Conservation (phyloP, 2,113 vertebrate genomes). For the Prietella phreatophila region DNA sequence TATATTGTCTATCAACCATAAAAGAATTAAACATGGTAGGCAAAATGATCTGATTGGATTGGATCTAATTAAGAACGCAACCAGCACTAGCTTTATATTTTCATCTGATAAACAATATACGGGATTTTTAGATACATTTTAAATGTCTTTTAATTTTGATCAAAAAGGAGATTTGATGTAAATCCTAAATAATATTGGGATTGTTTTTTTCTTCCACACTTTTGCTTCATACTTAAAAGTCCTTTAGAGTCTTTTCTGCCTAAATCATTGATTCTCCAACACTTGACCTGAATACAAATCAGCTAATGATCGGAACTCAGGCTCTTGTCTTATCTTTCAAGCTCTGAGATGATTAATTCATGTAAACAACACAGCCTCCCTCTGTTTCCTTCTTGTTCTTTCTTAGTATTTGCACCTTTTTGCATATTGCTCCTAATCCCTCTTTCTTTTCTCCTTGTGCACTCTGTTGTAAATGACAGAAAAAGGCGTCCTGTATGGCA, state of each 20-base stretch:
- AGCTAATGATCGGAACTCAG: conserved; percentile 49
- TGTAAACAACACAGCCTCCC: conserved; percentile 52
- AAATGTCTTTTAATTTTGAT: neutral
- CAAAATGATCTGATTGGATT: neutral
- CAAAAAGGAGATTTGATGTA: neutral
- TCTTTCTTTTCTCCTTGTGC: conserved; percentile 33
- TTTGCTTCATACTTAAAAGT: neutral
- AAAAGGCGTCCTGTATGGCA: neutral
- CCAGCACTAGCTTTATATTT: neutral
- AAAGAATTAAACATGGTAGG: neutral
- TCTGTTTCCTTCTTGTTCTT: conserved; percentile 5
- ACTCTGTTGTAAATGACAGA: neutral
- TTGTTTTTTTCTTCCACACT: neutral
- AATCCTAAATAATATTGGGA: neutral
- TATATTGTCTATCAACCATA: neutral
- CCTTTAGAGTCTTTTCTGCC: conserved; percentile 11
- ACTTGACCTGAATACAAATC: conserved; percentile 59
- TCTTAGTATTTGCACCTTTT: conserved; percentile 16
- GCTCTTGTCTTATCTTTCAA: conserved; percentile 44
- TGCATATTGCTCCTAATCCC: conserved; percentile 33
- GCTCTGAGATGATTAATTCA: conserved; percentile 61
- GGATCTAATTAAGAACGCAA: neutral
- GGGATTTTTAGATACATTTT: neutral
- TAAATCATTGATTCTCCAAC: conserved; percentile 50
- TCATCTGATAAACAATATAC: neutral